Base-by-base conservation (phyloP, 2,113 vertebrate species). In the Trogon surrucura region DNA sequence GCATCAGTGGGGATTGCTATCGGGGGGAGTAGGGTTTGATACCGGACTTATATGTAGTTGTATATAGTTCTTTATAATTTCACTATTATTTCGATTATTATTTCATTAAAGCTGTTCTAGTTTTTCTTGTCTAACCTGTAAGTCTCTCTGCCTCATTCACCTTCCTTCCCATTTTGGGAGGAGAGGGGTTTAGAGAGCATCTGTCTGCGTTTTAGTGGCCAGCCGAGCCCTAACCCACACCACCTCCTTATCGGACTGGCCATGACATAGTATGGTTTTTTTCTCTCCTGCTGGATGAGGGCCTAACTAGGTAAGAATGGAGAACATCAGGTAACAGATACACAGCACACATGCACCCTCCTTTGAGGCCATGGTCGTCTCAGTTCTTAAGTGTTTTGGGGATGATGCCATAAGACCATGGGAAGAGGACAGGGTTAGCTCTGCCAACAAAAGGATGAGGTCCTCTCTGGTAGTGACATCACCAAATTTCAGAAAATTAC, bases 161-260 rank as follows among this genome's bases (percentile, higher is more conserved):
- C 13, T 41, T 41, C 41, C 41, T 41, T 41, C 41, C 41, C 41
- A 41, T 41, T 13, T 41, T 11, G 41, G 11, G 41, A 11, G 41
- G 41, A 41, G 41, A 41, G 41, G 41, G 41, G 41, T 41, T 41
- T 41, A 41, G 41, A 41, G 41, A 41, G 41, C 41, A 11, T 41
- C 41, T 41, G 41, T 41, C 41, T 41, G 41, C 41, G 41, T 41
- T 41, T 41, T 41, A 41, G 41, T 41, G 41, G 11, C 41, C 41
- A 41, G 41, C 41, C 41, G 9, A 41, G 41, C 41, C 41, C 41
- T 41, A 41, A 41, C 41, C 41, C 41, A 41, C 41, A 41, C 41
- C 41, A 6, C 41, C 48, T 62, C 53, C 50, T 34, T 23, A 29
- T 1, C 0, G 0, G 21, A 47, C 64, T 60, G 38, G n/a, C 27